Evolutionary conservation across 1,140 invertebrate species (phyloP).

Genomic region (Atta colombica): DNA sequence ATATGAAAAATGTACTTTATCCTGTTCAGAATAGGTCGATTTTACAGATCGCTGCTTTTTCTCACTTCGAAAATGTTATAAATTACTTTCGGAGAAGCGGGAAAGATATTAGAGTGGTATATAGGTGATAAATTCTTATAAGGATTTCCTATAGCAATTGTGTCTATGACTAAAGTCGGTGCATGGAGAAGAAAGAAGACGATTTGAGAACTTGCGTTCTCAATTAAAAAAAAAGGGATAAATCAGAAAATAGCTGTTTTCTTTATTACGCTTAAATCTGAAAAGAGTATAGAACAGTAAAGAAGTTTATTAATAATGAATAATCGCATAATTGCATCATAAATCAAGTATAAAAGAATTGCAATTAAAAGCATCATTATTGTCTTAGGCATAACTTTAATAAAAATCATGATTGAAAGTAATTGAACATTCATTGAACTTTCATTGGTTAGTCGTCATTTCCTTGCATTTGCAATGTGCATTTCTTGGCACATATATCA

Average conservation of each 20-base stretch:
- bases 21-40: not conserved
- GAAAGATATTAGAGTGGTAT: slow-evolving; percentile 8
- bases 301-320: not conserved
- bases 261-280: not conserved
- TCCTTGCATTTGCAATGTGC: not conserved
- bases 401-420: not conserved
- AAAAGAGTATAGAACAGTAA: not conserved
- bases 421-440: not conserved
- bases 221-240: not conserved
- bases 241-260: not conserved
- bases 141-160: slow-evolving; percentile 19
- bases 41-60: slow-evolving; percentile 1
- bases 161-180: slow-evolving; percentile 10
- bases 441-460: not conserved
- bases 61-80: slow-evolving; percentile 41
- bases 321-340: not conserved
- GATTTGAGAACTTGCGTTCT: not conserved
- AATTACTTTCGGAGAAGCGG: not conserved
- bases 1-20: not conserved
- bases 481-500: not conserved
- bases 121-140: slow-evolving; percentile 46
- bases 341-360: not conserved
- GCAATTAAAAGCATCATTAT: not conserved
- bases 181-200: not conserved
- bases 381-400: not conserved